Conservation (phyloP, 2,888 invertebrate genomes). For the Lycocerus yunnanus region DNA sequence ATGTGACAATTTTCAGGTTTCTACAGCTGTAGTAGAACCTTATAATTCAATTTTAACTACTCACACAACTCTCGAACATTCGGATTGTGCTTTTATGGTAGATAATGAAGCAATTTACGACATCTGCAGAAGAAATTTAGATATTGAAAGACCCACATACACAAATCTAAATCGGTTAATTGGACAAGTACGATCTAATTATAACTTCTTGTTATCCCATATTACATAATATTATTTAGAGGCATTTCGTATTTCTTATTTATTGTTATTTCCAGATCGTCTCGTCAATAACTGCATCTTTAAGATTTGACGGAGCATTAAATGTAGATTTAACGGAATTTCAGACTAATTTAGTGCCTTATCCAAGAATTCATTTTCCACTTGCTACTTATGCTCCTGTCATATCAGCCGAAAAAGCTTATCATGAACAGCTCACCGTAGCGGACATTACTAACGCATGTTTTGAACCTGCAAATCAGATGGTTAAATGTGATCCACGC, state of each 20-base stretch:
- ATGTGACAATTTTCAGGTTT: conserved; percentile 63
- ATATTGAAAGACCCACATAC: conserved; percentile 84
- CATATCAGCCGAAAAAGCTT: conserved; percentile 90
- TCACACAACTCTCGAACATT: conserved; percentile 86
- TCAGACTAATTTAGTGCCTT: conserved; percentile 92
- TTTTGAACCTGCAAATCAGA: conserved; percentile 93
- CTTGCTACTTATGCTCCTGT: conserved; percentile 90
- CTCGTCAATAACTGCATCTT: conserved; percentile 90
- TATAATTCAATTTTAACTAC: conserved; percentile 94
- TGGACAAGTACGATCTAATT: conserved; percentile 61
- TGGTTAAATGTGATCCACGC: conserved; percentile 91
- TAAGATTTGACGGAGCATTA: conserved; percentile 89
- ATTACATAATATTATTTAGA: too few relatives aligned
- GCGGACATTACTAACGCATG: conserved; percentile 94
- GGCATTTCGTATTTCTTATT: neutral
- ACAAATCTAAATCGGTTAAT: conserved; percentile 87
- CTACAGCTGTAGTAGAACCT: conserved; percentile 82
- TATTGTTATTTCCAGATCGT: conserved; percentile 68
- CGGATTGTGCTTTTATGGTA: conserved; percentile 92
- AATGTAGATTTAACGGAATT: conserved; percentile 94
- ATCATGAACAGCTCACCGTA: conserved; percentile 89
- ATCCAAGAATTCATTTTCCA: conserved; percentile 95
- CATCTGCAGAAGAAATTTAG: conserved; percentile 84
- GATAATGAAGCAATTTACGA: conserved; percentile 89
- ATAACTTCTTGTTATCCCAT: neutral